These are phyloP conservation scores for Melinaea marsaeus DNA, from an alignment of 2,888 invertebrate species.

Conservation along the genomic window DNA sequence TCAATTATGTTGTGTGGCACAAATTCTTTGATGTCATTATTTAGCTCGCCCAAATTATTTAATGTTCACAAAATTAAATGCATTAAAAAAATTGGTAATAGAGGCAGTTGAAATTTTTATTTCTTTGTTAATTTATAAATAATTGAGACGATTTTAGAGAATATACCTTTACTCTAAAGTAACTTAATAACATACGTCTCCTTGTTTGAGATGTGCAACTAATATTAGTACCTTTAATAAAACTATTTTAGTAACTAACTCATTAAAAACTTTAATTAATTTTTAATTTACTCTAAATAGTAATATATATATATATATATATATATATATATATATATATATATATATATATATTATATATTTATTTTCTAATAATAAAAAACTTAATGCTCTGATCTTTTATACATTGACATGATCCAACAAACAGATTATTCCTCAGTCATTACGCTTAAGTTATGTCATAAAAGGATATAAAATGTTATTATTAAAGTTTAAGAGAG, in stretches of 20 bases:
- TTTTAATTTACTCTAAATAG: not conserved
- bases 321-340: too few species aligned
- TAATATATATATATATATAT: too few species aligned
- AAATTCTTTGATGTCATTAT: not conserved
- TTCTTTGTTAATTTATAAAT: too few species aligned
- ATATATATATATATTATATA: too few species aligned
- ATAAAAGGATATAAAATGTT: conserved; percentile 2
- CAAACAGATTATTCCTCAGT: conserved; percentile 1
- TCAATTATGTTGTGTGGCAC: conserved; percentile 2
- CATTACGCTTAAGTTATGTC: not conserved
- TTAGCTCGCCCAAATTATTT: not conserved
- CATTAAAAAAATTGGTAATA: too few species aligned
- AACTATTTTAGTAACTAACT: too few species aligned
- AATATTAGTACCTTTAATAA: too few species aligned
- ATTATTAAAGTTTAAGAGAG: not conserved
- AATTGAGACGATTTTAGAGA: too few species aligned
- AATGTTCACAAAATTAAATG: not conserved
- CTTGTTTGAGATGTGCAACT: too few species aligned
- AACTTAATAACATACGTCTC: too few species aligned
- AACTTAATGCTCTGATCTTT: not conserved
- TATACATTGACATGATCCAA: not conserved
- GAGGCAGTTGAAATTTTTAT: too few species aligned
- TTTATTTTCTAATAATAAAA: not conserved
- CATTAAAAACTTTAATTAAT: not conserved
- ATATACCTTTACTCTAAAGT: too few species aligned